Conservation (phyloP, 2,113 vertebrate species). For the Mohoua ochrocephala region DNA sequence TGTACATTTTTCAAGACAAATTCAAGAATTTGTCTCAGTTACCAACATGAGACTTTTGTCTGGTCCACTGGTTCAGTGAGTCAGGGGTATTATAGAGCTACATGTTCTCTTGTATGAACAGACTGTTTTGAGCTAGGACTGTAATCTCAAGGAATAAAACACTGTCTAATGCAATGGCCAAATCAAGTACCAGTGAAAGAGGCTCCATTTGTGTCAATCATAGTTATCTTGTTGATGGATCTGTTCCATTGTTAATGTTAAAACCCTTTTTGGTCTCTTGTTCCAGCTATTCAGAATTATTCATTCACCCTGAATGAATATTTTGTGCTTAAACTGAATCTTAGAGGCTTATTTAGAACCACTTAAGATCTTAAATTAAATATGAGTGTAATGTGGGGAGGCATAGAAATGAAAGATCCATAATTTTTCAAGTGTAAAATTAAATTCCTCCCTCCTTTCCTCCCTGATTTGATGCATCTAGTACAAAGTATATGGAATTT, state of each 20-base stretch:
- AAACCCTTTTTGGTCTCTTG: background rate
- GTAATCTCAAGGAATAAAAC: background rate
- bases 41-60: background rate
- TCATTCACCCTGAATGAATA: slow-evolving; percentile 4
- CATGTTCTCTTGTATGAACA: background rate
- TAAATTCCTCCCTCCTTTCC: background rate
- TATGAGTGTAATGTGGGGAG: background rate
- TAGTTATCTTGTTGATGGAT: background rate
- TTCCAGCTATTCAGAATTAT: background rate
- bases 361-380: slow-evolving; percentile 12
- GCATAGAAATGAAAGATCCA: background rate
- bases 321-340: slow-evolving; percentile 4
- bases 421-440: slow-evolving; percentile 19
- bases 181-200: background rate
- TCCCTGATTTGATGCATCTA: background rate
- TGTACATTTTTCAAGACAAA: background rate
- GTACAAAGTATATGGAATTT: background rate
- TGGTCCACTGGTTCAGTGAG: background rate
- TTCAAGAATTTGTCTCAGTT: background rate
- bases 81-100: background rate
- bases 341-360: slow-evolving; percentile 9
- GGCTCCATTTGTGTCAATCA: background rate
- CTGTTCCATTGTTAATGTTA: background rate
- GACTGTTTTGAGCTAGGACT: background rate
- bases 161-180: background rate